A percentile compares a stretch with the other conserved stretches of the same genome.
Conservation (phyloP, 2,888 invertebrate species). For the Tromatobia lineatoria region DNA sequence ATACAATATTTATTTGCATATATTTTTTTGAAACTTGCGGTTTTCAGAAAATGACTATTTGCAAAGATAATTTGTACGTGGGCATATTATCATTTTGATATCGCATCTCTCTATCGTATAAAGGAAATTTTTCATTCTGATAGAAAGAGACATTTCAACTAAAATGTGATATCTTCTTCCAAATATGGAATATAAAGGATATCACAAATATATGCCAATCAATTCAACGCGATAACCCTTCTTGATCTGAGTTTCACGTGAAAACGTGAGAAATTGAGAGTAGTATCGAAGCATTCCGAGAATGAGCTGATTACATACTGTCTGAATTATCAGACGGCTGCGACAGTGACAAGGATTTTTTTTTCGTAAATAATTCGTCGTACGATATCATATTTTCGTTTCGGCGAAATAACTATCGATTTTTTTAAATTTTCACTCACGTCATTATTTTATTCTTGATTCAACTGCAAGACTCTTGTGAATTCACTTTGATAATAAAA, state of each 20-base stretch:
- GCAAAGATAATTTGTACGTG: too few relatives aligned
- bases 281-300: constrained; percentile 1
- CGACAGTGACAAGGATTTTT: neutral
- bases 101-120: neutral
- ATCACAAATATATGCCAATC: neutral
- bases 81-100: constrained; percentile 15
- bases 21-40: too few relatives aligned
- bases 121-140: constrained; percentile 4
- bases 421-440: neutral
- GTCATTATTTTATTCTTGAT: neutral
- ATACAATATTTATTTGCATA: too few relatives aligned
- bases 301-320: constrained; percentile 4
- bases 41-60: too few relatives aligned
- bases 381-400: constrained; percentile 6
- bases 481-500: neutral
- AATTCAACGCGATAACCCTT: constrained; percentile 10
- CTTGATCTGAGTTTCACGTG: neutral
- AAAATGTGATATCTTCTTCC: neutral
- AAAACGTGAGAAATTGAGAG: neutral
- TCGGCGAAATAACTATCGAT: neutral
- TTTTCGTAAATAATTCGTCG: neutral
- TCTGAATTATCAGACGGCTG: neutral
- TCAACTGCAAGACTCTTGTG: too few relatives aligned
- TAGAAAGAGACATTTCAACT: neutral
- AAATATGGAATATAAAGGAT: neutral